These are phyloP conservation scores for Poecilia gillii DNA, from an alignment of 2,797 vertebrate species.

Conservation along the genomic window DNA sequence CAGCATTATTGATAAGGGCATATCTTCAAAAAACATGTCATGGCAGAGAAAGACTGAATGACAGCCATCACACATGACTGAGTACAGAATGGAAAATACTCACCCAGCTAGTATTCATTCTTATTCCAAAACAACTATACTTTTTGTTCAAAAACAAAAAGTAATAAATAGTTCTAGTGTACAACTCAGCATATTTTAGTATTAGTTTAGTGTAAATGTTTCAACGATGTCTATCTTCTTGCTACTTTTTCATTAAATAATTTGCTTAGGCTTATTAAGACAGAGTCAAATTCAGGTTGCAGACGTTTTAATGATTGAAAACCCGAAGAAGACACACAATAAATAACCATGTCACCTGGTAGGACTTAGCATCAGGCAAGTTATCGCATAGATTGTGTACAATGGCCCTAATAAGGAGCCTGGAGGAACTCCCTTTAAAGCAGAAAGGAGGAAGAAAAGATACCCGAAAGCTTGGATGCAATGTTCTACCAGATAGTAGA, in stretches of 20 bases:
- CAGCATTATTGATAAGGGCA: not conserved
- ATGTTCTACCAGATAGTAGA: not conserved
- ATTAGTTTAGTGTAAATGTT: not conserved
- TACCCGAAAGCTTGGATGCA: not conserved
- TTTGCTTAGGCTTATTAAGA: not conserved
- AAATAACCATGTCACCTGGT: too few species aligned
- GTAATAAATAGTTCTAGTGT: not conserved
- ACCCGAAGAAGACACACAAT: not conserved
- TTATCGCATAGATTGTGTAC: not conserved
- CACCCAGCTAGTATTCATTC: not conserved
- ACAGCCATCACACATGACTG: not conserved
- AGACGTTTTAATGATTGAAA: not conserved
- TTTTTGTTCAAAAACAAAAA: not conserved
- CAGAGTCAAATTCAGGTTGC: not conserved
- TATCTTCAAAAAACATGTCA: slow-evolving; percentile 5
- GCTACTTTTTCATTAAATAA: not conserved
- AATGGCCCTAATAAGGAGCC: not conserved
- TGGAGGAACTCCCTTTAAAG: not conserved
- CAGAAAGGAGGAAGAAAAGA: not conserved
- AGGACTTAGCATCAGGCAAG: not conserved
- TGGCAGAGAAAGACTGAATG: not conserved
- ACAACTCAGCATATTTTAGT: not conserved
- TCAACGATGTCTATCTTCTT: not conserved
- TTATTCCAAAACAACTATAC: not conserved
- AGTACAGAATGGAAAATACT: not conserved